Percentiles rank a stretch among this genome's conserved stretches.
phyloP scores from a whole-genome alignment of 2,888 invertebrate species.

The Selenia dentaria region DNA sequence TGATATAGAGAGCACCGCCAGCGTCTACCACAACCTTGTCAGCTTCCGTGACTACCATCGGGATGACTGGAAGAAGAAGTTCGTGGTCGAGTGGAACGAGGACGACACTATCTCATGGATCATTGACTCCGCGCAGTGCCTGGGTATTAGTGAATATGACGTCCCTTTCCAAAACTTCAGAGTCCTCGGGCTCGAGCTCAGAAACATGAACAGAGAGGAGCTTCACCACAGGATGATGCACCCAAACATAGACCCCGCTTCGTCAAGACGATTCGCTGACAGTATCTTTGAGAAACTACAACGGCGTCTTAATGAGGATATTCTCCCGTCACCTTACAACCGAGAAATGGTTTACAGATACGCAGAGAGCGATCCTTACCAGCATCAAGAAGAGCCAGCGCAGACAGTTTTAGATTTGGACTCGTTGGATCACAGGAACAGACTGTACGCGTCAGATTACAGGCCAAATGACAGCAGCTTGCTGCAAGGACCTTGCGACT shows the following conservation, averaged over 20 bases:
- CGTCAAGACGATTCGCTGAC: constrained; percentile 62
- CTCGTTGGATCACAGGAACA: constrained; percentile 61
- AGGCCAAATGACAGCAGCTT: constrained; percentile 61
- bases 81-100: constrained; percentile 80
- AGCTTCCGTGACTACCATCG: constrained; percentile 62
- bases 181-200: constrained; percentile 63
- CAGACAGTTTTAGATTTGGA: constrained; percentile 71
- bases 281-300: constrained; percentile 68
- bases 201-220: constrained; percentile 66
- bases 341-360: constrained; percentile 61
- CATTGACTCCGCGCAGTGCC: constrained; percentile 61
- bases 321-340: constrained; percentile 35
- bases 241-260: constrained; percentile 55
- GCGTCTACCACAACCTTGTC: constrained; percentile 72
- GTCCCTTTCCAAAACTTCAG: constrained; percentile 74
- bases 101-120: constrained; percentile 85
- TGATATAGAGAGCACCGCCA: constrained; percentile 63
- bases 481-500: constrained; percentile 57
- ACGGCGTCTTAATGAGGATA: constrained; percentile 61
- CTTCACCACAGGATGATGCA: constrained; percentile 63
- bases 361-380: constrained; percentile 60
- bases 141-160: constrained; percentile 68
- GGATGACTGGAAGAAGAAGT: constrained; percentile 82
- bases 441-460: constrained; percentile 61
- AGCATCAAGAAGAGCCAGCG: constrained; percentile 46